Base-by-base conservation (phyloP, 2,113 vertebrate species). In the Hydrochoerus hydrochaeris region DNA sequence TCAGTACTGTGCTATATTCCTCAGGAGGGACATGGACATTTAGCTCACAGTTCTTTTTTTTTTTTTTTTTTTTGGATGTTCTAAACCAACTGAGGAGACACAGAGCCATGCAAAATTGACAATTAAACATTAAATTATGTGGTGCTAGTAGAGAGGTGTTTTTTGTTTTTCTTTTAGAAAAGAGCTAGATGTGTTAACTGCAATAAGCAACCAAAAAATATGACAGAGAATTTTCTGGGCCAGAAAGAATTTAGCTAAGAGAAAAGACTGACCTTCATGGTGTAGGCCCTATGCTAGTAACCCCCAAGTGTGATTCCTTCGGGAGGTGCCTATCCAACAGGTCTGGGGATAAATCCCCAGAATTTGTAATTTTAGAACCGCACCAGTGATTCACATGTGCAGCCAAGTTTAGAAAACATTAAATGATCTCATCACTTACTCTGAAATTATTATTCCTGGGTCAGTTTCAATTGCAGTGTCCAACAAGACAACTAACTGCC, bases 341-440 rank as follows among this genome's bases (percentile, higher is more conserved):
- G 62, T 41, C 54, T 90, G 54, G n/a, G 30, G 83, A 60, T 85
- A 54, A 75, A 95, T 65, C 60, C 86, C 41, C 67, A 28, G 90
- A 84, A 71, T 91, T 41, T 80, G 24, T 91, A 84, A 65, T 86
- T 97, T 96, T 87, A 93, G 87, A 96, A 92, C 52, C 32, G 95
- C 73, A 86, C n/a, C 46, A 16, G 17, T 78, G 88, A 93, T 89
- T 91, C 69, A 88, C 65, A 41, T 80, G 41, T 71, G 30, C 11
- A 35, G 17, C 71, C 95, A 62, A 80, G 75, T 91, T 97, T 94
- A 93, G 85, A 95, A 97, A 95, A 67, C 46, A 73, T 52, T 91
- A 65, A 77, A 62, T 46, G 41, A 75, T 93, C 30, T 91, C 63
- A 87, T 97, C 91, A 63, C 57, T 86, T 38, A 20, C 44, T 81